phyloP scores from a whole-genome alignment of 2,797 vertebrate species.

The Pantherophis alleghaniensis region DNA sequence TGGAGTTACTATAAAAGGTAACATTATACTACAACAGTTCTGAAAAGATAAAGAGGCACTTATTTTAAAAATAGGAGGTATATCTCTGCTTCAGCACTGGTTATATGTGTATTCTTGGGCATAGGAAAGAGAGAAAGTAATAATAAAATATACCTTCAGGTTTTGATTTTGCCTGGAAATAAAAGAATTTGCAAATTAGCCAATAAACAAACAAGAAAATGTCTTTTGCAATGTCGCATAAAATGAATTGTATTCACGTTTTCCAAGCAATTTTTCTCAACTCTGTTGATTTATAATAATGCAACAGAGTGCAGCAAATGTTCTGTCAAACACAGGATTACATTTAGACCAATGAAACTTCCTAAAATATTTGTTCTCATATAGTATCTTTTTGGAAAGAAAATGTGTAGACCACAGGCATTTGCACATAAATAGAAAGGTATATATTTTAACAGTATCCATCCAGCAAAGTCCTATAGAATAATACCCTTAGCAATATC shows the following conservation, averaged over 20 bases:
- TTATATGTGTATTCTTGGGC: background rate
- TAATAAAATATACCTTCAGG: background rate
- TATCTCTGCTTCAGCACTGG: too few species aligned
- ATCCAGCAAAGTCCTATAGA: background rate
- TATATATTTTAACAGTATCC: background rate
- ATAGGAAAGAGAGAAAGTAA: background rate
- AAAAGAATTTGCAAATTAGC: slow-evolving; percentile 1
- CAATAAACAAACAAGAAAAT: background rate
- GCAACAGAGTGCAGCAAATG: background rate
- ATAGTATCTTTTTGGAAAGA: background rate
- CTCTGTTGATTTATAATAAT: background rate
- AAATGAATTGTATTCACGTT: background rate
- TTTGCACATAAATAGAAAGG: background rate
- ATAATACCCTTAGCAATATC: background rate
- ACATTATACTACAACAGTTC: background rate
- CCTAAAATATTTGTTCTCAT: background rate
- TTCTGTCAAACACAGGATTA: background rate
- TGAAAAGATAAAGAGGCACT: background rate
- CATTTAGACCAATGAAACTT: background rate
- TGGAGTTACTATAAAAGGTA: background rate
- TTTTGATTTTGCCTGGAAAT: background rate
- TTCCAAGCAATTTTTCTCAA: slow-evolving; percentile 6
- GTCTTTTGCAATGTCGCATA: background rate
- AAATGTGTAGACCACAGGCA: background rate
- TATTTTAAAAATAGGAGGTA: background rate